Evolutionary conservation across 2,888 invertebrate genomes (phyloP).

Genomic region (Pimpla rufipes): DNA sequence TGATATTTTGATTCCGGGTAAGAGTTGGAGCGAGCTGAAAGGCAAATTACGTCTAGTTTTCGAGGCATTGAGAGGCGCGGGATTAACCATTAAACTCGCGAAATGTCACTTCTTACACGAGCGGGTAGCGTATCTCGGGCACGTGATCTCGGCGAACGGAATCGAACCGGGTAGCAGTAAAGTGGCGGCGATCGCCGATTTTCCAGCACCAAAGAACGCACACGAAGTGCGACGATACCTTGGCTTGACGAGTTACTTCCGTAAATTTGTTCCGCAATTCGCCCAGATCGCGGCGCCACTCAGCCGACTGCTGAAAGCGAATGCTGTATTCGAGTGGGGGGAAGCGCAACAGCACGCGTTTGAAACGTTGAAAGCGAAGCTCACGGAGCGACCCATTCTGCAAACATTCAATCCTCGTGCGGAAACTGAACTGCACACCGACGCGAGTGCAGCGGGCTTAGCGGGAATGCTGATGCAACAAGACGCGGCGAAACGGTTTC

Average conservation of each 20-base stretch:
- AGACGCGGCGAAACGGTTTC: conserved; percentile 52
- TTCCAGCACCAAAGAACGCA: conserved; percentile 40
- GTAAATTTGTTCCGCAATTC: conserved; percentile 59
- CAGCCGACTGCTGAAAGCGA: neutral
- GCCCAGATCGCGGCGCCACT: conserved; percentile 41
- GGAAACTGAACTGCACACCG: conserved; percentile 51
- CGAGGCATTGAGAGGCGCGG: conserved; percentile 51
- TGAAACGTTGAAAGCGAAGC: too few relatives aligned
- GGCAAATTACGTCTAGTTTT: conserved; percentile 58
- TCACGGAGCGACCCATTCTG: conserved; percentile 21
- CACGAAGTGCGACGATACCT: conserved; percentile 53
- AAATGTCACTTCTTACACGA: conserved; percentile 75
- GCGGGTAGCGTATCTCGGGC: conserved; percentile 76
- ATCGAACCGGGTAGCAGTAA: conserved; percentile 69
- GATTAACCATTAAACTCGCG: conserved; percentile 75
- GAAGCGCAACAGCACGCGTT: conserved; percentile 33
- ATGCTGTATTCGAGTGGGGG: conserved; percentile 29
- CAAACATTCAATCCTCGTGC: conserved; percentile 46
- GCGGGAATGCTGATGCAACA: conserved; percentile 64
- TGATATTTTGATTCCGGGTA: conserved; percentile 74
- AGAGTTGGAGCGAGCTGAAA: conserved; percentile 70
- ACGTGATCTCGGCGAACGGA: conserved; percentile 56
- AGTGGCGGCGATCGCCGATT: conserved; percentile 65
- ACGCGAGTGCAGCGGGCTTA: conserved; percentile 34
- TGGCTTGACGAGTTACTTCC: conserved; percentile 53